phyloP scores from a whole-genome alignment of 2,113 vertebrate species.

The Semnornis frantzii region DNA sequence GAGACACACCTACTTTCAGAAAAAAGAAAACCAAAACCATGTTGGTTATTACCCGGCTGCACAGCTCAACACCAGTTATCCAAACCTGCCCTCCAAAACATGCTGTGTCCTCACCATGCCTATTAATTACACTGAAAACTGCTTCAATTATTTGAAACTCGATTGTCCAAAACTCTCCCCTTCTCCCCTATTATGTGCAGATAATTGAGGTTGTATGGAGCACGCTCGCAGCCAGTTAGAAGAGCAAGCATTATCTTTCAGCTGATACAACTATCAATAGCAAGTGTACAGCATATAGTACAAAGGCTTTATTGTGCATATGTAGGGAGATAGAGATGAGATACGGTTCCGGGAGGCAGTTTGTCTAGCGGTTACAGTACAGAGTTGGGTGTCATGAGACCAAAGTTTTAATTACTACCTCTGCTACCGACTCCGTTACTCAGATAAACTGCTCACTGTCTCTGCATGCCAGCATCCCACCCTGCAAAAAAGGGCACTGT shows the following conservation, averaged over 20 bases:
- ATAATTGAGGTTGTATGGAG: constrained; percentile 53
- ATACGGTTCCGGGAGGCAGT: constrained; percentile 48
- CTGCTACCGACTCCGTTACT: constrained; percentile 39
- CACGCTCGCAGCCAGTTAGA: constrained; percentile 49
- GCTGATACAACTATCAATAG: constrained; percentile 73
- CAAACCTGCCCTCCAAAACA: neutral
- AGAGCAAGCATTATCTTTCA: constrained; percentile 67
- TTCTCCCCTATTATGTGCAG: constrained; percentile 32
- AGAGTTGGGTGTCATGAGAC: constrained; percentile 69
- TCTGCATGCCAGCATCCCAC: constrained; percentile 49
- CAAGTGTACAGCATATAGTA: constrained; percentile 62
- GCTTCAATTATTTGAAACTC: neutral
- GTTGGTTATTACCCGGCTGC: neutral
- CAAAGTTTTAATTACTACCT: constrained; percentile 67
- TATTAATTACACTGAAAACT: neutral
- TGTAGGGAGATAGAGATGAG: constrained; percentile 69
- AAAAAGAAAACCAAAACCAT: neutral
- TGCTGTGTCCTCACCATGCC: neutral
- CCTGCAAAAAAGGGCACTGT: constrained; percentile 6
- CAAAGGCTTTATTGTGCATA: constrained; percentile 73
- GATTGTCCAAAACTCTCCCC: constrained; percentile 48
- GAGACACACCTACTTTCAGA: neutral
- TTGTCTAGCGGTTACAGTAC: constrained; percentile 63
- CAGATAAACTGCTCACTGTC: constrained; percentile 41
- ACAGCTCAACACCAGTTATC: neutral